phyloP scores from a whole-genome alignment of 2,888 invertebrate species.

The Cephus rjabovi region DNA sequence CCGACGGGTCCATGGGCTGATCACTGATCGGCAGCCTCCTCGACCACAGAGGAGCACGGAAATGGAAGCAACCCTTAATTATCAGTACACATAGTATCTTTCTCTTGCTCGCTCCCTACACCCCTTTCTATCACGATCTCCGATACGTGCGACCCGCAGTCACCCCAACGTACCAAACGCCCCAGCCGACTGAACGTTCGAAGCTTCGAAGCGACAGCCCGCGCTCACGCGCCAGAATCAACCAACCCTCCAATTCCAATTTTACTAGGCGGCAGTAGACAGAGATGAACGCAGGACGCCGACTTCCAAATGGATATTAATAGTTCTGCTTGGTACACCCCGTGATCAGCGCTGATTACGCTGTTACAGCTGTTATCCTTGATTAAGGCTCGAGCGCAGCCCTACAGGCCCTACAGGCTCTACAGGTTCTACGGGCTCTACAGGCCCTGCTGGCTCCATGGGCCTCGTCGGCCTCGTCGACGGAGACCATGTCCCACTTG shows the following conservation, averaged over 20 bases:
- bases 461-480: not conserved
- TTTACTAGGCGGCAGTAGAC: not conserved
- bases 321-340: slow-evolving; percentile 49
- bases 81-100: too few species aligned
- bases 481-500: slow-evolving; percentile 32
- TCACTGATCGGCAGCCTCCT: too few species aligned
- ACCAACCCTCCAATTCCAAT: not conserved
- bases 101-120: too few species aligned
- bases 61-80: too few species aligned
- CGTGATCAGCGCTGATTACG: slow-evolving; percentile 58
- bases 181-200: not conserved
- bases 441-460: not conserved
- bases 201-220: not conserved
- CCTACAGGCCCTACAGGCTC: slow-evolving; percentile 1
- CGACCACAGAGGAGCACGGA: too few species aligned
- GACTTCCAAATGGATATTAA: slow-evolving; percentile 58
- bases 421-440: too few species aligned
- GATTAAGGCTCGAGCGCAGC: slow-evolving; percentile 49
- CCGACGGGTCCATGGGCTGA: too few species aligned
- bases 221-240: too few species aligned
- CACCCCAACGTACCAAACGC: too few species aligned
- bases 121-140: too few species aligned
- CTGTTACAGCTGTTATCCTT: slow-evolving; percentile 59
- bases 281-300: slow-evolving; percentile 15
- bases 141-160: too few species aligned